Evolutionary conservation across 2,888 invertebrate genomes (phyloP), one percentile per base, ranked within the genome.

Genomic region (Frankliniella intonsa): DNA sequence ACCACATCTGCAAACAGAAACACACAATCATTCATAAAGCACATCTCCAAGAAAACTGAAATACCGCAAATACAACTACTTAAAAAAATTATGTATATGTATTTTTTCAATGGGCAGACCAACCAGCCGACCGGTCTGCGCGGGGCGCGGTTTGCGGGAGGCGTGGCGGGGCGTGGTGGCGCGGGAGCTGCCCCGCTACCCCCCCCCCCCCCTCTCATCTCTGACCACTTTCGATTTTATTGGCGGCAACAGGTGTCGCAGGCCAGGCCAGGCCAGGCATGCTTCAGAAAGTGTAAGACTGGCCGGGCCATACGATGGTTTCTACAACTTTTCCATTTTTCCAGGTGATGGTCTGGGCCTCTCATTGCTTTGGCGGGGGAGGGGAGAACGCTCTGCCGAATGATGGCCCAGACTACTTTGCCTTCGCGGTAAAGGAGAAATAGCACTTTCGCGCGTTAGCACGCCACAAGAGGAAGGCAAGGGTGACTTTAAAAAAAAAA

Each of bases 1-100:
- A 81, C 76, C 81, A 38, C 82, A 83, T 81, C 83, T 84, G 83
- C 51, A 83, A 83, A 62, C 62, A 62, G 7, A n/a, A 14, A 55
- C 55, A n/a, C n/a, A 55, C 55, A 55, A 62, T 17, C 81, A 50
- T 50, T n/a, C n/a, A 50, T 1, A 0, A 17, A 19, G 3, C 17
- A 17, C 55, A 50, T 11, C 55, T 55, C 1, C 9, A 12, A 80
- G 38, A 14, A 80, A 80, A 14, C 12, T 19, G 17, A 80, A 80
- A 14, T 5, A 12, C 12, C 25, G 38, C 22, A 80, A 80, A 12
- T 0, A 80, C 27, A 80, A 27, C 12, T 38, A 17, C 17, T 38
- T 10, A 50, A 38, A 19, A 27, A 81, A 81, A 81, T 69, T n/a
- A n/a, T n/a, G n/a, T n/a, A n/a, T n/a, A n/a, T n/a, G n/a, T n/a